Conservation (phyloP, 2,888 invertebrate species). For the Caenorhabditis panamensis region DNA sequence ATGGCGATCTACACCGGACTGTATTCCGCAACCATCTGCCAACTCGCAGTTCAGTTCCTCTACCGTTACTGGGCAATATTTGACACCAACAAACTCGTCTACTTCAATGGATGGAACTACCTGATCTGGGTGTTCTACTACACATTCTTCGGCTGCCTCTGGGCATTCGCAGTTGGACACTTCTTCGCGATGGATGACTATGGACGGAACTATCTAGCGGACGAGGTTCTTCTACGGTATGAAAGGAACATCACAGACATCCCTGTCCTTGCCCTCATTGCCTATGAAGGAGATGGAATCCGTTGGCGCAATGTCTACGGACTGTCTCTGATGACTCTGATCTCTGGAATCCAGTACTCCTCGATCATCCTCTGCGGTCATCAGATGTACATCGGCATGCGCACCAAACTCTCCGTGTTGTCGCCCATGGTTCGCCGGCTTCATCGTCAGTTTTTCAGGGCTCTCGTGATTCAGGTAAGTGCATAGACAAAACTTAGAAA, state of each 20-base stretch:
- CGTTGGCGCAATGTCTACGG: conserved; percentile 41
- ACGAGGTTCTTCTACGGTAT: conserved; percentile 34
- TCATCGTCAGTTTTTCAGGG: conserved; percentile 28
- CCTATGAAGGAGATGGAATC: conserved; percentile 31
- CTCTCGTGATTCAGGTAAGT: conserved; percentile 24
- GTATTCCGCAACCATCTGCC: conserved; percentile 32
- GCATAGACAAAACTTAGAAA: neutral
- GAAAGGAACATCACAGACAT: conserved; percentile 38
- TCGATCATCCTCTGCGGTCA: conserved; percentile 17
- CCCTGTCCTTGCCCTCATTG: conserved; percentile 25
- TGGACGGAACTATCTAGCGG: conserved; percentile 21
- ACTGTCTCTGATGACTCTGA: conserved; percentile 21
- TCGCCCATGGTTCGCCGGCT: conserved; percentile 13
- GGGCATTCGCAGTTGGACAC: conserved; percentile 36
- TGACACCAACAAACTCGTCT: conserved; percentile 23
- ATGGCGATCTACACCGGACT: conserved; percentile 41
- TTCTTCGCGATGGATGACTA: conserved; percentile 49
- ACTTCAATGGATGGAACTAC: conserved; percentile 38
- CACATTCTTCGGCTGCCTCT: conserved; percentile 38
- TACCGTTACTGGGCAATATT: conserved; percentile 46
- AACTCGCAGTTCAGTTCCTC: conserved; percentile 34
- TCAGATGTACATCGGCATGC: conserved; percentile 21
- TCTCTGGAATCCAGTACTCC: conserved; percentile 21
- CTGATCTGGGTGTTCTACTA: conserved; percentile 40
- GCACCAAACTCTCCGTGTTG: conserved; percentile 1